Percentiles rank a stretch among this genome's conserved stretches.
Evolutionary conservation across 2,797 vertebrate genomes (phyloP).

Genomic region (Bovichtus variegatus): DNA sequence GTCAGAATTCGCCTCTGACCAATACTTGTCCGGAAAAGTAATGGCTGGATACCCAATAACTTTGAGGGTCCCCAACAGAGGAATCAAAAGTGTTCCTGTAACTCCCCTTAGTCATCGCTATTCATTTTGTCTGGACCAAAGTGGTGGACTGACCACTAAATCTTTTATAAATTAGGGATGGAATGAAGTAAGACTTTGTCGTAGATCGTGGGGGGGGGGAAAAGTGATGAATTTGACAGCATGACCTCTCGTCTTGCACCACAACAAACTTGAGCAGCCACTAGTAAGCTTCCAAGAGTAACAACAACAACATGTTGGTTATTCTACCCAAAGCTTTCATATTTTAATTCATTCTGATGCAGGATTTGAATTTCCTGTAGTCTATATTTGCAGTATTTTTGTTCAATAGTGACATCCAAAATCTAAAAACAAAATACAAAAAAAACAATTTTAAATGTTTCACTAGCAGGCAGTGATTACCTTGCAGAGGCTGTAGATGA

Average conservation of each 20-base stretch:
- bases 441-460: background rate
- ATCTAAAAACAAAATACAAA: background rate
- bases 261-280: background rate
- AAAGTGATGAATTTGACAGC: background rate
- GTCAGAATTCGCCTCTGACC: background rate
- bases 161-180: too few relatives aligned
- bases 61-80: background rate
- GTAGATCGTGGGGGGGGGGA: too few relatives aligned
- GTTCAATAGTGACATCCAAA: background rate
- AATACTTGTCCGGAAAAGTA: background rate
- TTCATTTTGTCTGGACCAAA: background rate
- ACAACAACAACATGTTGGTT: background rate
- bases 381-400: background rate
- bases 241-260: background rate
- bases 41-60: background rate
- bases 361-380: background rate
- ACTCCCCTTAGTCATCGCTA: too few relatives aligned
- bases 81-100: background rate
- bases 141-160: background rate
- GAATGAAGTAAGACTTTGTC: too few relatives aligned
- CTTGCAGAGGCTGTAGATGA: conserved; percentile 98
- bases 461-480: conserved; percentile 67
- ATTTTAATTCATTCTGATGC: background rate
- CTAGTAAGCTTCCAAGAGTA: background rate
- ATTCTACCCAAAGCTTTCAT: background rate